Percentiles rank a stretch among this genome's conserved stretches.
Conservation (phyloP, 92 coral and sea anemone genomes). For the Porites evermanni region DNA sequence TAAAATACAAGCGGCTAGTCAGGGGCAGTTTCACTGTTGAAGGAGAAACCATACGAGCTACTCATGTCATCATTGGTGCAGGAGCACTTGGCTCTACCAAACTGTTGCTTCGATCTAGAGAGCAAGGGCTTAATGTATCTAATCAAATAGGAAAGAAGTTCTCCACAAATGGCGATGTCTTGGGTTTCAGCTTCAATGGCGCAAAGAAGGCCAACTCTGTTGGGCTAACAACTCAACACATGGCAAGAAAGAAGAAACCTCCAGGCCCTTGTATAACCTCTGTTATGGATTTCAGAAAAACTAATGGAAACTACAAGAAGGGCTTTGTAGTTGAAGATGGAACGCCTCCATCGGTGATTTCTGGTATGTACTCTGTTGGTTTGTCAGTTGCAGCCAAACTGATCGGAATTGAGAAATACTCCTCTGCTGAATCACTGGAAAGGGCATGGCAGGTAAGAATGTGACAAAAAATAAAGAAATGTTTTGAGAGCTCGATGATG, state of each 20-base stretch:
- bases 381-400: conserved; percentile 49
- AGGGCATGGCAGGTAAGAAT: conserved; percentile 32
- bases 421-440: conserved; percentile 29
- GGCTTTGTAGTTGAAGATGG: conserved; percentile 68
- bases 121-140: conserved; percentile 59
- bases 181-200: conserved; percentile 68
- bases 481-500: too few species aligned
- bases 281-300: conserved; percentile 62
- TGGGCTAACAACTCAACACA: conserved; percentile 35
- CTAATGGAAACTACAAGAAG: conserved; percentile 13
- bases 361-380: conserved; percentile 38
- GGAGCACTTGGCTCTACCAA: conserved; percentile 76
- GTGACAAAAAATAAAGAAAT: too few species aligned
- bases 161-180: conserved; percentile 67
- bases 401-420: conserved; percentile 29
- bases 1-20: conserved; percentile 56
- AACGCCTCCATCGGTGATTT: conserved; percentile 50
- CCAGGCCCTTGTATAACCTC: conserved; percentile 73
- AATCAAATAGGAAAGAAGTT: conserved; percentile 55
- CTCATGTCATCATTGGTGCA: conserved; percentile 66
- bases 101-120: conserved; percentile 65
- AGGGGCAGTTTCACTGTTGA: conserved; percentile 48
- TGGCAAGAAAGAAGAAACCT: conserved; percentile 13
- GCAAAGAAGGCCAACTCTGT: conserved; percentile 45
- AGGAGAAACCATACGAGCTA: conserved; percentile 53